Percentiles rank a stretch among this genome's conserved stretches.
Evolutionary conservation across 92 coral and sea anemone genomes (phyloP).

Genomic region (Chrysogorgia sp.): DNA sequence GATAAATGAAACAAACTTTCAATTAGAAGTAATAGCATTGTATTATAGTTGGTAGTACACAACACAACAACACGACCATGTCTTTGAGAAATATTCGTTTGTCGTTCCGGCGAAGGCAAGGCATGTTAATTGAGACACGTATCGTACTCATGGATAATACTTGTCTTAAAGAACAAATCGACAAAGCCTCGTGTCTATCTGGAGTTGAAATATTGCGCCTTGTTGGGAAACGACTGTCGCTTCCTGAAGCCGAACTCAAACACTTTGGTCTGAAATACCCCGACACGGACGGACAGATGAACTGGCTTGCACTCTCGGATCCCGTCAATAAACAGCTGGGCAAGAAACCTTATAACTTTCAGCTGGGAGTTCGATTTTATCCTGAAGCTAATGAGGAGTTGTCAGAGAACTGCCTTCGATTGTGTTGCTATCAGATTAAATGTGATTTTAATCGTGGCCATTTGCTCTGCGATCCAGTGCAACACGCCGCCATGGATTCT

Average conservation of each 20-base stretch:
- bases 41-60: no score
- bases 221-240: slow-evolving; percentile 62
- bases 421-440: slow-evolving; percentile 75
- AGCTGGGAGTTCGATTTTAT: slow-evolving; percentile 80
- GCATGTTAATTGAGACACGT: neutral
- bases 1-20: no score
- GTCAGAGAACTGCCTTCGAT: slow-evolving; percentile 61
- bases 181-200: neutral
- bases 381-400: slow-evolving; percentile 62
- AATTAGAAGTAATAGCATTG: no score
- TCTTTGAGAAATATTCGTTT: slow-evolving; percentile 18
- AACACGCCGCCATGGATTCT: slow-evolving; percentile 85
- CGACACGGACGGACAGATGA: slow-evolving; percentile 82
- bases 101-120: slow-evolving; percentile 31
- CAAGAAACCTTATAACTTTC: slow-evolving; percentile 66
- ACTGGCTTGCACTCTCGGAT: slow-evolving; percentile 75
- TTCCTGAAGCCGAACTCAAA: slow-evolving; percentile 60
- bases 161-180: slow-evolving; percentile 30
- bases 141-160: slow-evolving; percentile 31
- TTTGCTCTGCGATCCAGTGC: slow-evolving; percentile 57
- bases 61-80: no score
- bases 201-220: slow-evolving; percentile 25
- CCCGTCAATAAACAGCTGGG: slow-evolving; percentile 59
- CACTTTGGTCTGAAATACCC: slow-evolving; percentile 88
- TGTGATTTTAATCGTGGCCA: slow-evolving; percentile 77